Base-by-base conservation (phyloP, 2,113 vertebrate genomes). In the Castor canadensis region DNA sequence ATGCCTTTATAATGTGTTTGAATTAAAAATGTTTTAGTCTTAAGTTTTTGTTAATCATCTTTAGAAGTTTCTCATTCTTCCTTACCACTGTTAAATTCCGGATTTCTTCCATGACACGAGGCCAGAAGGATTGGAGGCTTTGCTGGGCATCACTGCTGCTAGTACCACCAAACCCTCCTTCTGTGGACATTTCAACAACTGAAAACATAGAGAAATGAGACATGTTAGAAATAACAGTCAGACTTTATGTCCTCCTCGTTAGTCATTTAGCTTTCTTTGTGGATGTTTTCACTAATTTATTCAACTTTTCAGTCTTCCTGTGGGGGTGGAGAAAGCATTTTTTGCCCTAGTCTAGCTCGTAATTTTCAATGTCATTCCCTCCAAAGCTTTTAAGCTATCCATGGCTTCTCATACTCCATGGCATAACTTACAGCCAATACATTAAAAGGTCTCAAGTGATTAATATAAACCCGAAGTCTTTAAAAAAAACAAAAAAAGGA, bases 41-140 rank as follows among this genome's bases (percentile, higher is more conserved):
- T 73, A 62, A 91, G 62, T 77, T 90, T 69, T 52, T 87, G 28
- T 32, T 92, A 91, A 62, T 73, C 66, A 47, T 76, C 62, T 97
- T 93, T 67, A 80, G 90, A 89, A 87, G 26, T 1, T 71, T 71
- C 30, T 52, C 86, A 79, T 38, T 89, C 71, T 83, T 96, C 38
- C 99, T 94, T 98, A 99, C 99, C 99, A 99, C 98, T 32, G 99
- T 99, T 87, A 99, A 98, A 97, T 99, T 99, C 87, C 99, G 99
- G 87, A 99, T 99, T 98, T 99, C 99, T 96, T 99, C 99, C 99
- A 99, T 99, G 91, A 99, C 99, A 1, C 99, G 99, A 16, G 99
- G 99, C 99, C 99, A 99, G 98, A 99, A 99, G 95, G 99, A 99
- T 98, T 99, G 99, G 2, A 99, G 98, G 95, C 99, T 99, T 86